These are phyloP conservation scores for Pseudomyrmex gracilis DNA, from an alignment of 1,140 invertebrate genomes.

Conservation along the genomic window DNA sequence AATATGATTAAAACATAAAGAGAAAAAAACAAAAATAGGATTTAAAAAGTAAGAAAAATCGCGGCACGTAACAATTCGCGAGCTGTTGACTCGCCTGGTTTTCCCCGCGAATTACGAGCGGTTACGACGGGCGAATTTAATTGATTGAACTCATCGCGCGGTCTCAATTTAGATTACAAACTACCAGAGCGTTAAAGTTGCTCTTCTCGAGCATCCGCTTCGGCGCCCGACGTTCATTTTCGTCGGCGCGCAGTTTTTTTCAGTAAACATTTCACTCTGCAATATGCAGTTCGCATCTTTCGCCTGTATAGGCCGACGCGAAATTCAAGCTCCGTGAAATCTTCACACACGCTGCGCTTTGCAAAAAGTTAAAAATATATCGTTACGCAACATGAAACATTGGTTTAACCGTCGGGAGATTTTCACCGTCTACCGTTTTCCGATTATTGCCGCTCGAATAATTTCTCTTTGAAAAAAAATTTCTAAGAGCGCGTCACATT, in stretches of 20 bases:
- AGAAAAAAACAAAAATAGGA: no score
- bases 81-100: constrained; percentile 7
- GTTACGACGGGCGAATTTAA: constrained; percentile 37
- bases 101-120: constrained; percentile 10
- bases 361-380: constrained; percentile 54
- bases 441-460: constrained; percentile 30
- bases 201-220: constrained; percentile 21
- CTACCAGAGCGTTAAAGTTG: constrained; percentile 32
- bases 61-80: neutral
- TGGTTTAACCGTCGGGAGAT: neutral
- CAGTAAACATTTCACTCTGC: constrained; percentile 12
- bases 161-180: constrained; percentile 40
- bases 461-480: neutral
- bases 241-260: neutral
- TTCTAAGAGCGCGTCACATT: neutral
- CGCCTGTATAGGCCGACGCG: neutral
- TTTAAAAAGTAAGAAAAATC: no score
- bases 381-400: constrained; percentile 6
- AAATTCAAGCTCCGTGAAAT: neutral
- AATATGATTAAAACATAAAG: no score
- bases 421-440: constrained; percentile 6
- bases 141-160: constrained; percentile 40
- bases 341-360: neutral
- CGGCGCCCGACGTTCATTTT: neutral
- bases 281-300: constrained; percentile 22